Conservation (phyloP, 2,888 invertebrate genomes). For the Cylloceria caligata region DNA sequence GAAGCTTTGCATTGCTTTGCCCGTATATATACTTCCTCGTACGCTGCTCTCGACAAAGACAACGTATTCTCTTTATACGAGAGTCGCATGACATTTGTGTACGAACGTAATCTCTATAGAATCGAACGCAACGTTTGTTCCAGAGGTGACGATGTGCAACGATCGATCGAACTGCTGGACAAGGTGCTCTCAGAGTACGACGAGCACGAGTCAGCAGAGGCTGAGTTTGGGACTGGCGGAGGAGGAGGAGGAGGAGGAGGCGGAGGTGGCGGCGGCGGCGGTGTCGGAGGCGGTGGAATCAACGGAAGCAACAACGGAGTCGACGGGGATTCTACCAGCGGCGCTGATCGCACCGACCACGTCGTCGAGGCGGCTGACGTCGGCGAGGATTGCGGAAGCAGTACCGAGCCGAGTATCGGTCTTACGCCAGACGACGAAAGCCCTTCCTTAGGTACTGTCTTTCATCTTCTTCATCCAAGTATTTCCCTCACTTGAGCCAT, state of each 20-base stretch:
- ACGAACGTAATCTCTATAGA: slow-evolving; percentile 78
- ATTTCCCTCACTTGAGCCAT: slow-evolving; percentile 22
- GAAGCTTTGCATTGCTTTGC: slow-evolving; percentile 25
- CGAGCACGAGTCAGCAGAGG: slow-evolving; percentile 89
- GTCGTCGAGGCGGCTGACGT: slow-evolving; percentile 68
- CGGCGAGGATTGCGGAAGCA: slow-evolving; percentile 82
- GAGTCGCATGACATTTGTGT: not conserved
- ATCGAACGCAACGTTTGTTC: slow-evolving; percentile 84
- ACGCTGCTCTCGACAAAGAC: slow-evolving; percentile 23
- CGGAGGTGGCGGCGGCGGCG: slow-evolving; percentile 78
- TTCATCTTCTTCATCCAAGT: slow-evolving; percentile 32
- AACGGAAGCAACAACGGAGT: slow-evolving; percentile 56
- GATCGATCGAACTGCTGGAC: slow-evolving; percentile 94
- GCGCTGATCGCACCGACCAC: slow-evolving; percentile 58
- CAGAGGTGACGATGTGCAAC: slow-evolving; percentile 95
- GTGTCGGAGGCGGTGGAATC: slow-evolving; percentile 81
- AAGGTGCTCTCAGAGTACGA: slow-evolving; percentile 96
- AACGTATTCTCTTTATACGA: slow-evolving; percentile 53
- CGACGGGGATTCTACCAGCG: slow-evolving; percentile 59
- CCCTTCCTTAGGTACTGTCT: slow-evolving; percentile 88
- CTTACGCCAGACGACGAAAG: slow-evolving; percentile 89
- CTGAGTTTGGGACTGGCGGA: slow-evolving; percentile 83
- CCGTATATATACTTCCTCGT: not conserved
- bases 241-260: slow-evolving; percentile 78
- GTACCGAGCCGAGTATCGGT: slow-evolving; percentile 86